phyloP scores from a whole-genome alignment of 2,888 invertebrate genomes.

The Rosalia funebris region DNA sequence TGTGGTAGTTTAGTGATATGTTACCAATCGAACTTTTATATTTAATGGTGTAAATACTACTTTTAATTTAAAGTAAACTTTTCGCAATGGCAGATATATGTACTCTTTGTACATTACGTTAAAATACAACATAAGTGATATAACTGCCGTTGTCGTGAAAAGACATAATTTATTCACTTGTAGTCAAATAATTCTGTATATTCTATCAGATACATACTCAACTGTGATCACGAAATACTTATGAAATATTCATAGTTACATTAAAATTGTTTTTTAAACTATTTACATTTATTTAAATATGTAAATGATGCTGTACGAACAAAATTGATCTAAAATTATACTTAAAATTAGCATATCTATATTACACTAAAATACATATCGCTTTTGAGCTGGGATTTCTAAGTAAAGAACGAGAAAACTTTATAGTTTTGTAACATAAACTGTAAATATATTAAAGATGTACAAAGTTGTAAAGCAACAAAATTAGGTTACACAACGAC shows the following conservation, averaged over 20 bases:
- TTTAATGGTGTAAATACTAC: neutral
- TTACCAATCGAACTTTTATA: neutral
- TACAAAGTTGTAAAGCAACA: conserved; percentile 59
- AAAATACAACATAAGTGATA: no score
- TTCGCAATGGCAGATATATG: no score
- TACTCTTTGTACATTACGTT: no score
- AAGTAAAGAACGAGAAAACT: conserved; percentile 39
- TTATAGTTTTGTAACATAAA: conserved; percentile 54
- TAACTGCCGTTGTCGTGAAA: neutral
- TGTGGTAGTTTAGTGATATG: neutral
- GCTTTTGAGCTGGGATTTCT: conserved; percentile 64
- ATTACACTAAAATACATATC: conserved; percentile 59
- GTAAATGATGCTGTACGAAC: conserved; percentile 14
- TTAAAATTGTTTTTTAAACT: conserved; percentile 13
- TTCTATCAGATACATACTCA: conserved; percentile 53
- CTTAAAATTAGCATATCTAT: conserved; percentile 36
- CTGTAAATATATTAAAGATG: conserved; percentile 50
- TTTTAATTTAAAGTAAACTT: no score
- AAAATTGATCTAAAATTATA: conserved; percentile 15
- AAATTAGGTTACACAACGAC: conserved; percentile 54
- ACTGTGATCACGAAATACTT: conserved; percentile 61
- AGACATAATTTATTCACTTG: conserved; percentile 31
- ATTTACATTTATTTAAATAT: conserved; percentile 12
- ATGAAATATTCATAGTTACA: conserved; percentile 37
- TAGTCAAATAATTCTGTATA: conserved; percentile 25